Evolutionary conservation across 2,797 vertebrate species (phyloP), one percentile per base, ranked within the genome.

Genomic region (Rhyacichthys aspro): DNA sequence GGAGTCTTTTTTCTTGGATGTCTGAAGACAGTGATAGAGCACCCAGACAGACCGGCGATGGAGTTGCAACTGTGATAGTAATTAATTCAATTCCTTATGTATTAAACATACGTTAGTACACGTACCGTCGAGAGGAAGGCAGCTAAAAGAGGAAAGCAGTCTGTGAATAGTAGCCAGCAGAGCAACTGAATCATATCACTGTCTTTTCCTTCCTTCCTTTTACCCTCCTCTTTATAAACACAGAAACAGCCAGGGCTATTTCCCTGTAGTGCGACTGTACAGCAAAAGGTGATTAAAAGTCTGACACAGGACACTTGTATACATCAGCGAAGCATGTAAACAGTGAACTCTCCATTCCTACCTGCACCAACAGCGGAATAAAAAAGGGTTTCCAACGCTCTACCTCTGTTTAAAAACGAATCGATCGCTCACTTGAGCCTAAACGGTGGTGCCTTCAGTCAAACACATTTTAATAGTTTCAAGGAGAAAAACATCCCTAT

Each of bases 71-170:
- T 91, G 90, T 60, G 59, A 81, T 78, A 74, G 80, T 72, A 84
- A 90, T 92, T 87, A 88, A 67, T 72, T 23, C 12, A 14, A 8
- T 53, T 53, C 69, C 81, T 86, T 88, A 89, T 87, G 87, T 78
- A 76, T 88, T 86, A 84, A 88, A 86, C 84, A 87, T 83, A 82
- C 72, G 71, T 84, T 83, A 77, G 70, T 61, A 54, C 67, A 72
- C 56, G 67, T 72, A 68, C 52, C 50, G 39, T 61, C 45, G 63
- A 72, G 52, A 63, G 61, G 60, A 72, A 47, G 55, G 69, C 48
- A 63, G 70, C 69, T 61, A 72, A 70, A 18, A 54, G 70, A 72
- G 65, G 68, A 53, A 73, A 52, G 39, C 36, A 66, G 63, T 9
- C 10, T 61, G 45, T 72, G 69, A 82, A 55, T 16, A 67, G 76